phyloP scores from a whole-genome alignment of 2,113 vertebrate genomes.

The Chascanopsetta lugubris region DNA sequence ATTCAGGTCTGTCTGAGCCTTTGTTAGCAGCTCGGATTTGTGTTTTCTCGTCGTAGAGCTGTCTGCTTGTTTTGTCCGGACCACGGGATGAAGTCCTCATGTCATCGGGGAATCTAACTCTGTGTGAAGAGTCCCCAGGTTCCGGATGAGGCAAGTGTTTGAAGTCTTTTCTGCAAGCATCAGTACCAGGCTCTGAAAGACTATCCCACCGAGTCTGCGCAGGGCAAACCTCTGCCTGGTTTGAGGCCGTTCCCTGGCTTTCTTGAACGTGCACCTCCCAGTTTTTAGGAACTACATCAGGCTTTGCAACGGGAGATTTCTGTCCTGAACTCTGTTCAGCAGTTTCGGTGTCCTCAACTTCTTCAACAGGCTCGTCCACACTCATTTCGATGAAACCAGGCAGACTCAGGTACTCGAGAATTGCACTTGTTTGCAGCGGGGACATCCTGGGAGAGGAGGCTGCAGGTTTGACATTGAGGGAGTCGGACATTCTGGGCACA shows the following conservation, averaged over 20 bases:
- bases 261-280: constrained; percentile 74
- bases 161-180: constrained; percentile 24
- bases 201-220: constrained; percentile 5
- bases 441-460: constrained; percentile 69
- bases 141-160: constrained; percentile 32
- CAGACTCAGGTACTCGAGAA: constrained; percentile 83
- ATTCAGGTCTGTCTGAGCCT: constrained; percentile 49
- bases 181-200: constrained; percentile 16
- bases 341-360: constrained; percentile 47
- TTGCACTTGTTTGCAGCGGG: constrained; percentile 80
- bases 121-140: constrained; percentile 37
- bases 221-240: constrained; percentile 33
- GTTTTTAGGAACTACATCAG: constrained; percentile 77
- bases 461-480: constrained; percentile 66
- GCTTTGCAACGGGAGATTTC: constrained; percentile 56
- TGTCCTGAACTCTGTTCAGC: constrained; percentile 37
- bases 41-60: constrained; percentile 70
- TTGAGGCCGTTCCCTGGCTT: constrained; percentile 18
- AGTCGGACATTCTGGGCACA: constrained; percentile 70
- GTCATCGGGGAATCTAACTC: constrained; percentile 64
- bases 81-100: constrained; percentile 23
- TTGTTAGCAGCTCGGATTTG: constrained; percentile 45
- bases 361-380: constrained; percentile 80
- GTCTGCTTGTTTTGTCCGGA: constrained; percentile 65
- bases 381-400: constrained; percentile 86